Evolutionary conservation across 2,113 vertebrate species (phyloP), one percentile per base, ranked within the genome.

Genomic region (Hemichromis elongatus): DNA sequence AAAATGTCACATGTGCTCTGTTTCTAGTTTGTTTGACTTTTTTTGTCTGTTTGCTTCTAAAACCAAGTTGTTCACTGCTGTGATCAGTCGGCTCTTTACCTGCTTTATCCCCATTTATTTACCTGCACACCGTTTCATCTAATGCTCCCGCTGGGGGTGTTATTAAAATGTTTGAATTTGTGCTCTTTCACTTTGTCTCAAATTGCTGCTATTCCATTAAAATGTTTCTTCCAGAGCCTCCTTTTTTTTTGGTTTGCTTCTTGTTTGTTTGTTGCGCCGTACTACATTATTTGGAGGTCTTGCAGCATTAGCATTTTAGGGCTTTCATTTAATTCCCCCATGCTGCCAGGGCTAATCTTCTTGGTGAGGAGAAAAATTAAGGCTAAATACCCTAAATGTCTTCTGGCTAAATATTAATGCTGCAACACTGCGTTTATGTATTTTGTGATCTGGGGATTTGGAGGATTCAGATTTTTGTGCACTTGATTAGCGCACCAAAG

Each of bases 151-250:
- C 75, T 83, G 61, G 52, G 79, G 26, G 1, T 40, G 63, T 81
- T 86, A 90, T 91, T 88, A 84, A 89, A 91, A 88, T 88, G 84
- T 57, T 78, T 8, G 24, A 80, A 52, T 54, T 84, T 78, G 81
- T 45, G 9, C 77, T 77, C n/a, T 53, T 40, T 66, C 6, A 26
- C 57, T 75, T 82, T n/a, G 24, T 77, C 54, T 85, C 28, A 54
- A 21, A 75, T 59, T 86, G 81, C 53, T 14, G 24, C 33, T 52
- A 45, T 14, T 40, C 54, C 42, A 11, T 86, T 78, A 77, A 61
- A 80, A 19, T 6, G 13, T 30, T 52, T 87, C 21, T 73, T 26
- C 75, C n/a, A 50, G 26, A 30, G 21, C 47, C 3, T n/a, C 24
- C 10, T 35, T 63, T 5, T 37, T 13, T 40, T 40, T 66, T 37